Percentiles rank a stretch among this genome's conserved stretches.
phyloP scores from a whole-genome alignment of 2,888 invertebrate species.

The Hydropsyche betteni region DNA sequence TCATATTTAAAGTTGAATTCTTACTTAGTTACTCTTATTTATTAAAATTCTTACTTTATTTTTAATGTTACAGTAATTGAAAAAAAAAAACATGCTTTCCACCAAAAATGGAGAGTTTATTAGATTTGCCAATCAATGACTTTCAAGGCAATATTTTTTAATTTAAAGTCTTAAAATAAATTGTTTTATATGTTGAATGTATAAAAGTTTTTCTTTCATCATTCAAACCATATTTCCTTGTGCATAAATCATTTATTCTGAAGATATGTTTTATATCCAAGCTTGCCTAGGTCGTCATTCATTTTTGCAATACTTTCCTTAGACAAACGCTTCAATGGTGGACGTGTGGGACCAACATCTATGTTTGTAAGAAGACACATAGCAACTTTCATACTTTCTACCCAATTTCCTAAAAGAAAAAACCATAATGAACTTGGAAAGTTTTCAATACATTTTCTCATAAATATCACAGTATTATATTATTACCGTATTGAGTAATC shows the following conservation, averaged over 20 bases:
- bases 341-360: constrained; percentile 70
- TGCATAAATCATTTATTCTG: too few species aligned
- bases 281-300: constrained; percentile 53
- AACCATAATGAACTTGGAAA: too few species aligned
- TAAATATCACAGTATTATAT: neutral
- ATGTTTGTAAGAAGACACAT: constrained; percentile 71
- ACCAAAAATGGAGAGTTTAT: too few species aligned
- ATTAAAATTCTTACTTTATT: too few species aligned
- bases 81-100: too few species aligned
- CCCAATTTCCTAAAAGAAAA: constrained; percentile 69
- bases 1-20: too few species aligned
- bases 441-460: too few species aligned
- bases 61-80: too few species aligned
- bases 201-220: neutral
- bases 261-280: constrained; percentile 15
- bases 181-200: constrained; percentile 9
- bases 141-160: too few species aligned
- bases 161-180: neutral
- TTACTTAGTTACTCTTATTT: too few species aligned
- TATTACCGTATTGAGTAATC: constrained; percentile 66
- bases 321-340: constrained; percentile 66
- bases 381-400: constrained; percentile 75
- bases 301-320: constrained; percentile 58
- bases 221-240: too few species aligned
- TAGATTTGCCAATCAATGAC: too few species aligned